phyloP scores from a whole-genome alignment of 2,888 invertebrate genomes.

The Eupeodes luniger region DNA sequence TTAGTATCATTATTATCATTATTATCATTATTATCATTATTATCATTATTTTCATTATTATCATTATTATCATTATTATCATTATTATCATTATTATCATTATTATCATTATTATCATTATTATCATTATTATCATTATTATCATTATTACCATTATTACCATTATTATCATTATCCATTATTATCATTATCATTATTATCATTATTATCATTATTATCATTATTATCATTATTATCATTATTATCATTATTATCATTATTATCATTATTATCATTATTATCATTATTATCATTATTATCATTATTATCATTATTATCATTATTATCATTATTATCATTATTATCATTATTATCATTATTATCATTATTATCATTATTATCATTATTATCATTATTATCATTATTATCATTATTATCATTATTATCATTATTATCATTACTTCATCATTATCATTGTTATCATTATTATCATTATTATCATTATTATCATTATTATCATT shows the following conservation, averaged over 20 bases:
- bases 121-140: conserved; percentile 2
- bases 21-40: no score
- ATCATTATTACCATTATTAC: conserved; percentile 5
- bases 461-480: background rate
- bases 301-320: conserved; percentile 8
- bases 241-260: conserved; percentile 20
- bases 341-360: conserved; percentile 21
- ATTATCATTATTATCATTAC: conserved; percentile 15
- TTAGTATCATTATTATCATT: background rate
- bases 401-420: conserved; percentile 18
- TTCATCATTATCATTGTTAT: background rate
- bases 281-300: conserved; percentile 13
- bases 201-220: conserved; percentile 13
- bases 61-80: conserved; percentile 7
- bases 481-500: background rate
- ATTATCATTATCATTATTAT: conserved; percentile 15
- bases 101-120: conserved; percentile 6
- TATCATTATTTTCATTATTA: conserved; percentile 5
- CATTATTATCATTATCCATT: conserved; percentile 4
- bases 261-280: conserved; percentile 1
- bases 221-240: conserved; percentile 13
- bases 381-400: conserved; percentile 15
- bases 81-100: conserved; percentile 3
- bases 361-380: conserved; percentile 20
- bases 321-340: conserved; percentile 15